Evolutionary conservation across 2,113 vertebrate species (phyloP).

Genomic region (Corvus moneduloides): DNA sequence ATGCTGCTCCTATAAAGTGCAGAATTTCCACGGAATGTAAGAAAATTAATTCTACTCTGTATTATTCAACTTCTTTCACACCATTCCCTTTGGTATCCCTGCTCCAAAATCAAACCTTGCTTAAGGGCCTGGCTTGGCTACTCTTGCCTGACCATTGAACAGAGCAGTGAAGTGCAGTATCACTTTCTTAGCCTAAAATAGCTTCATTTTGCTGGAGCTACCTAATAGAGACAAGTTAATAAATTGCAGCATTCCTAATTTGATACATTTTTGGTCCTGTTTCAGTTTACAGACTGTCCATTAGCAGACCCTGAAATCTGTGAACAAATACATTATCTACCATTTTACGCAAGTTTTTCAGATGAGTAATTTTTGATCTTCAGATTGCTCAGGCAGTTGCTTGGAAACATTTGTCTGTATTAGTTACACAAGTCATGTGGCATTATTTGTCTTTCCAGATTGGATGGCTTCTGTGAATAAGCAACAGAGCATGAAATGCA

Average conservation of each 20-base stretch:
- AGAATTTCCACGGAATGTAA: background rate
- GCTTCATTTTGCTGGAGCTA: background rate
- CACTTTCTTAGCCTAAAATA: background rate
- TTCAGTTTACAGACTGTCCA: constrained; percentile 35
- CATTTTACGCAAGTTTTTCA: constrained; percentile 48
- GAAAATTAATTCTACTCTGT: background rate
- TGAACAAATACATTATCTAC: constrained; percentile 47
- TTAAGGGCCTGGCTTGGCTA: background rate
- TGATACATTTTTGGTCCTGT: background rate
- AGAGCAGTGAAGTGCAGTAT: background rate
- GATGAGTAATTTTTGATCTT: constrained; percentile 64
- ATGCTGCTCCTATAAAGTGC: background rate
- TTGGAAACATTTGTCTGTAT: constrained; percentile 65
- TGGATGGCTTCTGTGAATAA: constrained; percentile 31
- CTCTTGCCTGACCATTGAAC: background rate
- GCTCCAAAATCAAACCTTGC: background rate
- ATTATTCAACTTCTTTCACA: background rate
- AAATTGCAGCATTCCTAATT: constrained; percentile 16
- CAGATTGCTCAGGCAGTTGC: constrained; percentile 55
- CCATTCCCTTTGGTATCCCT: background rate
- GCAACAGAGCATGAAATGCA: constrained; percentile 56
- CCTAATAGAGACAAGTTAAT: background rate
- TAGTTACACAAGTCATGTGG: constrained; percentile 50
- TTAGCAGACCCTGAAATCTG: constrained; percentile 53
- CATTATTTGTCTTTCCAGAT: constrained; percentile 35